Conservation (phyloP, 2,888 invertebrate genomes). For the Drosophila monieri region DNA sequence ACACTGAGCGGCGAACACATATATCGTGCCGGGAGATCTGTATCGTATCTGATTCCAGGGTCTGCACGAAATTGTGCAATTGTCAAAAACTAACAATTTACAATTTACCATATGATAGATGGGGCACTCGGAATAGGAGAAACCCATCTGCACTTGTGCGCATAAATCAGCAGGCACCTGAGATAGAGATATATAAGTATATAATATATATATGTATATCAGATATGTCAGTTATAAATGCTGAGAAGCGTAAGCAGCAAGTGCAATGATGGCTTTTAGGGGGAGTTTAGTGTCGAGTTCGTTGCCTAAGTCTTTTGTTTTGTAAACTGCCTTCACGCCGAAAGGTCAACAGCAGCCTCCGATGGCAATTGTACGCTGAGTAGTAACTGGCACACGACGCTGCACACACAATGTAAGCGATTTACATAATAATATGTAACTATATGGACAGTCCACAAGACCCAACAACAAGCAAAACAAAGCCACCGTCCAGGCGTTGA, state of each 20-base stretch:
- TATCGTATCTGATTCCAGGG: constrained; percentile 56
- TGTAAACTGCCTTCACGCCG: constrained; percentile 32
- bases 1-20: constrained; percentile 39
- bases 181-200: constrained; percentile 26
- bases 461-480: constrained; percentile 46
- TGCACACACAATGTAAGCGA: constrained; percentile 69
- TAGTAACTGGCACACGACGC: constrained; percentile 69
- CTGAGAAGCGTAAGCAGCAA: constrained; percentile 51
- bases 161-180: constrained; percentile 61
- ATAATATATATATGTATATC: constrained; percentile 11
- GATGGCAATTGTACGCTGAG: constrained; percentile 42
- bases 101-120: constrained; percentile 64
- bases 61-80: constrained; percentile 76
- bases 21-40: constrained; percentile 67
- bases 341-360: constrained; percentile 73
- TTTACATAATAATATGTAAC: constrained; percentile 75
- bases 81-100: constrained; percentile 74
- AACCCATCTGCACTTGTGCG: constrained; percentile 44
- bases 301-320: constrained; percentile 78
- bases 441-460: constrained; percentile 42
- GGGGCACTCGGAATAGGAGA: constrained; percentile 3
- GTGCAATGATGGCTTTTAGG: constrained; percentile 47
- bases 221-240: constrained; percentile 34
- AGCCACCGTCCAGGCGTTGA: constrained; percentile 12
- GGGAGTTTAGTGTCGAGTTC: constrained; percentile 61